Base-by-base conservation (phyloP, 2,797 vertebrate species). In the Pteropus rufus region DNA sequence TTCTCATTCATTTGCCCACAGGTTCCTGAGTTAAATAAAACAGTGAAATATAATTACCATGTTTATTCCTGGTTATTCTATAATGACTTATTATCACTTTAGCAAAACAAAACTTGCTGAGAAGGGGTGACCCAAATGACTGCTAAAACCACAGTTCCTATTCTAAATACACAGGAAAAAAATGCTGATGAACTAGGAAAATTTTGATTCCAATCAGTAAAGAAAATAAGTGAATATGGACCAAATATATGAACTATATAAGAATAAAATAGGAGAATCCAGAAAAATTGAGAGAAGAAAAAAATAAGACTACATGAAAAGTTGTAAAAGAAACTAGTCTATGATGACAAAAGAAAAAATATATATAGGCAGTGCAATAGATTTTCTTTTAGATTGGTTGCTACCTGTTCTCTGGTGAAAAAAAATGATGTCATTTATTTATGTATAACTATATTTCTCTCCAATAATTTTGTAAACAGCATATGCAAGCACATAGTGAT, bases 1-100 rank as follows among this genome's bases (percentile, higher is more conserved):
- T 90, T 54, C 82, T 67, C 52, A 89, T 91, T 93, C 76, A 26
- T 23, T 94, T 72, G 3, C 11, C 89, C 58, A 29, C 16, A n/a
- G 96, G 67, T 10, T 97, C 95, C 98, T 98, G 94, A 56, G 96
- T 96, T 76, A 93, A 97, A 97, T 14, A 94, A 36, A 96, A 84
- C 4, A 95, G 79, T 4, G 87, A 56, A 80, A 81, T n/a, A 93
- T 9, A 62, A 93, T 96, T 69, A 97, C 87, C 14, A 67, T 62
- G 10, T 41, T 49, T 49, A 16, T 49, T 49, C 26, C 36, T 65
- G 26, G 31, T 72, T 88, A 7, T 52, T 83, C 67, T 29, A 10
- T 14, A 46, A n/a, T 34, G 81, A 54, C 29, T 69, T 58, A 23
- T 49, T 26, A 76, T 67, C 34, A 69, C 49, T 92, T 77, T 54